These are phyloP conservation scores for Phoeniculus purpureus DNA, from an alignment of 2,797 vertebrate species.

Conservation along the genomic window DNA sequence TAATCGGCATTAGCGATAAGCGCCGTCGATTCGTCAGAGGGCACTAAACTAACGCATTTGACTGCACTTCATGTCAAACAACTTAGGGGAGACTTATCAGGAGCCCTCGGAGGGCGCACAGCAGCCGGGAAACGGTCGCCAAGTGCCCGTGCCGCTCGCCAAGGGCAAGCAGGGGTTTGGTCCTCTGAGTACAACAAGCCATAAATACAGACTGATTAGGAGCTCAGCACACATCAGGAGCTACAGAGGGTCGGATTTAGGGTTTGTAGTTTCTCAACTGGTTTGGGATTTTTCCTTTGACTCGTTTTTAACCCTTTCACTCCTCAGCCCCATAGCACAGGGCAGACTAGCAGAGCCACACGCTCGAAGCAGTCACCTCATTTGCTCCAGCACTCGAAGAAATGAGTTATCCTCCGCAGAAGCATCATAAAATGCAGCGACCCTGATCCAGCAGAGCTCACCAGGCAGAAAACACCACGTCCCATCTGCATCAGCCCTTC, in stretches of 20 bases:
- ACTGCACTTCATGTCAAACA: not conserved
- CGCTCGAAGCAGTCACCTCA: rapidly evolving
- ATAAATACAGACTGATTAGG: not conserved
- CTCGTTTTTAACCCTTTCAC: not conserved
- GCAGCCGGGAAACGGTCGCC: not conserved
- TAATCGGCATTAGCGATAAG: constrained; percentile 16
- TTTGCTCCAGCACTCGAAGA: not conserved
- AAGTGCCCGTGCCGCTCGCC: not conserved
- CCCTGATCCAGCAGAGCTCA: not conserved
- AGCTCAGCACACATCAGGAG: not conserved
- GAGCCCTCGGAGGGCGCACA: not conserved
- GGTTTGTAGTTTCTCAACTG: not conserved
- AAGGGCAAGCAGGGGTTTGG: not conserved
- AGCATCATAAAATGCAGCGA: not conserved
- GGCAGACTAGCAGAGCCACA: not conserved
- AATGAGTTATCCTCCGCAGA: not conserved
- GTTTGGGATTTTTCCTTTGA: not conserved
- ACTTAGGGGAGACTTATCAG: not conserved
- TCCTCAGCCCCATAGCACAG: not conserved
- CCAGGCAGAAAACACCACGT: not conserved
- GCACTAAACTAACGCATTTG: constrained; percentile 37
- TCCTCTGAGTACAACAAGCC: not conserved
- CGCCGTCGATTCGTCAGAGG: not conserved
- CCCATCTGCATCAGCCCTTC: not conserved
- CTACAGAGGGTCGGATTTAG: not conserved